Base-by-base conservation (phyloP, 2,888 invertebrate species). In the Linyphia triangularis region DNA sequence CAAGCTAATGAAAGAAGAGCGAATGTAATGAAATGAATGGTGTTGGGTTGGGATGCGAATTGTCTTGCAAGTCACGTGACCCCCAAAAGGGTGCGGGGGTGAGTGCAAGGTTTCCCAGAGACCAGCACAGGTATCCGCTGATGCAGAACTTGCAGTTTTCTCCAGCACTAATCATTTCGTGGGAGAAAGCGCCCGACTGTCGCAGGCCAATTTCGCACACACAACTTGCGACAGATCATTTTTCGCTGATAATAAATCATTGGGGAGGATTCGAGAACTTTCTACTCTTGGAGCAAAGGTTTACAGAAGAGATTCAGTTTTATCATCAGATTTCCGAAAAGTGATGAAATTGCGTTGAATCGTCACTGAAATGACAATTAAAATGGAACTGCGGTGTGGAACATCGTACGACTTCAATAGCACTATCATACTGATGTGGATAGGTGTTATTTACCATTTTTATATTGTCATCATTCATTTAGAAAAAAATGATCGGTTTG, bases 151-250 rank as follows among this genome's bases (percentile, higher is more conserved):
- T 43, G 16, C 22, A 37, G 37, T 22, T 30, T 33, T 65, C n/a
- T 22, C 30, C 24, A 16, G 19, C 43, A 30, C 57, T 73, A 73
- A 73, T 73, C 51, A 37, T 40, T 57, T 51, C 70, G 59, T 81
- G 70, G 57, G 81, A 81, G 59, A 69, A 59, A 81, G 40, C 81
- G 33, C 51, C 57, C 67, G 57, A 69, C 51, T 79, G 69, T 30
- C 33, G 9, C 79, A 33, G 43, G n/a, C 22, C 19, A 30, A 26
- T 72, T 72, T 72, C 70, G 51, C 28, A 43, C 51, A 57, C 30
- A 30, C 19, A 57, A 24, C 9, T 73, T 57, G 51, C 28, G 57
- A 73, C 57, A 73, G 73, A 16, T 73, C 73, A 57, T 59, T 73
- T 73, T 73, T 73, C 73, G 57, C 57, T 59, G 57, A 59, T 73